Percentiles rank a stretch among this genome's conserved stretches.
Evolutionary conservation across 2,797 vertebrate genomes (phyloP).

Genomic region (Cuniculus paca): DNA sequence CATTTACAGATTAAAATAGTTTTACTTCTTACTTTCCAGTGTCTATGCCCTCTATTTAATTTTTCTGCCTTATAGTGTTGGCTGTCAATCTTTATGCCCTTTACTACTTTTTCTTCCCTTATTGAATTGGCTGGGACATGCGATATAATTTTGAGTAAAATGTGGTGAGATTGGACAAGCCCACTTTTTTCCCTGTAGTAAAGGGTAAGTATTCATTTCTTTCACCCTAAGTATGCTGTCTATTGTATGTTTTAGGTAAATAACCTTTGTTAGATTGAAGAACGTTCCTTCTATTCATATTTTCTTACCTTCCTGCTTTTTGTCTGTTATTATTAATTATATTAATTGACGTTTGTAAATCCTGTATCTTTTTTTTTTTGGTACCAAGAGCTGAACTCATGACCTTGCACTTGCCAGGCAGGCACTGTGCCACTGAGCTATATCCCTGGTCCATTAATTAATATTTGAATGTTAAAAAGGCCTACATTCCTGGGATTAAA

Average conservation of each 20-base stretch:
- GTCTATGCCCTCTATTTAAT: not conserved
- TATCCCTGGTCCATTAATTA: not conserved
- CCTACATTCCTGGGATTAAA: not conserved
- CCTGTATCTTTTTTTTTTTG: too few species aligned
- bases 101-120: not conserved
- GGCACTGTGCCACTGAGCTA: too few species aligned
- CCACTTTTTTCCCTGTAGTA: not conserved
- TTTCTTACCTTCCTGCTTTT: conserved; percentile 29
- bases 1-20: not conserved
- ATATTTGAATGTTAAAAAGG: conserved; percentile 18
- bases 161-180: not conserved
- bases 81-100: not conserved
- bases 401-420: too few species aligned
- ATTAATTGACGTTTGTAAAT: conserved; percentile 18
- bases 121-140: not conserved
- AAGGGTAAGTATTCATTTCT: not conserved
- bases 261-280: not conserved
- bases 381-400: too few species aligned
- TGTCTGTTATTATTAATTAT: conserved; percentile 3
- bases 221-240: not conserved
- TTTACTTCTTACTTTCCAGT: not conserved
- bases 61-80: not conserved
- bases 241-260: not conserved
- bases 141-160: not conserved
- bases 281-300: not conserved